A percentile compares a stretch with the other conserved stretches of the same genome.
Evolutionary conservation across 2,113 vertebrate genomes (phyloP).

Genomic region (Gyps fulvus): DNA sequence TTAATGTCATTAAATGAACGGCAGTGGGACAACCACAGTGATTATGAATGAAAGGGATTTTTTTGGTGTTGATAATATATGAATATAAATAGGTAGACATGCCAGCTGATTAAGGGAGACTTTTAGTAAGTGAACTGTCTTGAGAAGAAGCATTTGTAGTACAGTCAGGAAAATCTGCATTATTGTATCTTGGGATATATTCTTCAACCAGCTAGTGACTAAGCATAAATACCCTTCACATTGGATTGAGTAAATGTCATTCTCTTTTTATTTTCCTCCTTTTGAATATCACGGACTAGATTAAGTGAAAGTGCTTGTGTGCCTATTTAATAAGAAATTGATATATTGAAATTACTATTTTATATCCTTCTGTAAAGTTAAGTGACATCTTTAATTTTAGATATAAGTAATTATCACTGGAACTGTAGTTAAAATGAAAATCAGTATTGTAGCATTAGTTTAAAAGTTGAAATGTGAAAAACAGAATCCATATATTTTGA

Average conservation of each 20-base stretch:
- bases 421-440: neutral
- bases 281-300: neutral
- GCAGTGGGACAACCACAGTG: neutral
- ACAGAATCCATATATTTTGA: neutral
- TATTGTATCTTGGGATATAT: neutral
- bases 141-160: neutral
- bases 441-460: neutral
- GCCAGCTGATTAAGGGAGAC: neutral
- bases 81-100: neutral
- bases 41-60: neutral
- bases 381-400: neutral
- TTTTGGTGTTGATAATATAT: neutral
- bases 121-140: neutral
- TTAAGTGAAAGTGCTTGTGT: neutral
- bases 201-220: neutral
- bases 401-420: neutral
- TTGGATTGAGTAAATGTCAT: neutral
- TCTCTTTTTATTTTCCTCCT: neutral
- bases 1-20: neutral
- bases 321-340: neutral
- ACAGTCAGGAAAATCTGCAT: neutral
- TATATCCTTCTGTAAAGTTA: neutral
- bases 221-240: neutral
- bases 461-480: neutral
- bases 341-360: neutral